These are phyloP conservation scores for Epirrita christyi DNA, from an alignment of 2,888 invertebrate species.

Conservation along the genomic window DNA sequence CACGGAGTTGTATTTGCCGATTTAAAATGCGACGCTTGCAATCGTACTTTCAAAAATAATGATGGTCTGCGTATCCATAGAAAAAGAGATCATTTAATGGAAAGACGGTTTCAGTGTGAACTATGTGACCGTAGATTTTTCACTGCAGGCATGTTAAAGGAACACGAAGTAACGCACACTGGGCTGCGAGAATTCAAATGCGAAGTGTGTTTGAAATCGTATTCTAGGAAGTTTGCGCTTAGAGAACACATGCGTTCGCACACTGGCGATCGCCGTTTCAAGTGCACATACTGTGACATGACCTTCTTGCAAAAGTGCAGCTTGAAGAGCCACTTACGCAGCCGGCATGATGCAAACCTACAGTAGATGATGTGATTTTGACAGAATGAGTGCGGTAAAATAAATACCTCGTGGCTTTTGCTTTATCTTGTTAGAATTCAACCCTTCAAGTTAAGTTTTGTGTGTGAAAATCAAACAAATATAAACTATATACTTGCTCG, in stretches of 20 bases:
- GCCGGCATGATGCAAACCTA: slow-evolving; percentile 50
- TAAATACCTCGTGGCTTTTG: too few relatives aligned
- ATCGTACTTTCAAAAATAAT: slow-evolving; percentile 56
- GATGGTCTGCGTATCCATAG: slow-evolving; percentile 54
- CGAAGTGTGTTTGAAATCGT: slow-evolving; percentile 61
- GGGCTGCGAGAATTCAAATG: slow-evolving; percentile 58
- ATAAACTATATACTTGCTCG: too few relatives aligned
- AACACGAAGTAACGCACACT: slow-evolving; percentile 63
- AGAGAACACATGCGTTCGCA: slow-evolving; percentile 15
- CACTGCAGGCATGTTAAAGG: slow-evolving; percentile 45
- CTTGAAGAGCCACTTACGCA: slow-evolving; percentile 70
- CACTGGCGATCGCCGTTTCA: slow-evolving; percentile 58
- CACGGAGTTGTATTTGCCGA: slow-evolving; percentile 53
- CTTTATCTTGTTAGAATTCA: too few relatives aligned
- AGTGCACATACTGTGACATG: slow-evolving; percentile 68
- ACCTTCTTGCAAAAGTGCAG: slow-evolving; percentile 75
- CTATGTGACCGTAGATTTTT: slow-evolving; percentile 72
- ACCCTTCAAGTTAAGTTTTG: too few relatives aligned
- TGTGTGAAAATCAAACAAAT: too few relatives aligned
- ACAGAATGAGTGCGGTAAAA: too few relatives aligned
- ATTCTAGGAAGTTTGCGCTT: slow-evolving; percentile 33
- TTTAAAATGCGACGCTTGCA: slow-evolving; percentile 62
- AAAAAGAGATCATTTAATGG: slow-evolving; percentile 69
- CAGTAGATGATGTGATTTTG: not conserved
- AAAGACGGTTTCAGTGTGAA: slow-evolving; percentile 65